These are phyloP conservation scores for Tachystola acroxantha DNA, from an alignment of 2,888 invertebrate species.

Conservation along the genomic window DNA sequence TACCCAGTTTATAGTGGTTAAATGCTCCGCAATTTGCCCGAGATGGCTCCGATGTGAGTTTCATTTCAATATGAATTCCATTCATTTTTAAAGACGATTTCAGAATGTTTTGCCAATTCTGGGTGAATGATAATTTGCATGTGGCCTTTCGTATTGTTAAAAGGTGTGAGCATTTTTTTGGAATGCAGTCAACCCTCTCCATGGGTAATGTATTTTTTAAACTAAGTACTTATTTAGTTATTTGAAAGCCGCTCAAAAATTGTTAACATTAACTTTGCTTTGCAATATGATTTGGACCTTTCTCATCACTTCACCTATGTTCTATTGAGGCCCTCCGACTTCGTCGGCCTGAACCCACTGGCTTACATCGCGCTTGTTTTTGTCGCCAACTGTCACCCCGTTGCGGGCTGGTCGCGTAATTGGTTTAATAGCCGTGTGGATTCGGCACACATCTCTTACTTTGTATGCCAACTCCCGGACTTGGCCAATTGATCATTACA, in stretches of 20 bases:
- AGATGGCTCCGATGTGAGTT: slow-evolving; percentile 3
- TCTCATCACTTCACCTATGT: slow-evolving; percentile 19
- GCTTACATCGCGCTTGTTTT: slow-evolving; percentile 44
- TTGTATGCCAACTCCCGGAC: slow-evolving; percentile 42
- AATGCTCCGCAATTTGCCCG: slow-evolving; percentile 7
- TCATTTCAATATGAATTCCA: too few species aligned
- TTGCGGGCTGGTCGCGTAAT: slow-evolving; percentile 32
- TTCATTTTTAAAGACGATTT: too few species aligned
- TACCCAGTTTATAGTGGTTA: slow-evolving; percentile 4
- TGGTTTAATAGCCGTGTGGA: slow-evolving; percentile 37
- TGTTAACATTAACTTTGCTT: too few species aligned
- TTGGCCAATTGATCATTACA: slow-evolving; percentile 13
- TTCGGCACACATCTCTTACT: slow-evolving; percentile 19
- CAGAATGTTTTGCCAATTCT: too few species aligned
- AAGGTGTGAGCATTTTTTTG: too few species aligned
- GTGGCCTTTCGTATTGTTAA: too few species aligned
- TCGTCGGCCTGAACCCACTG: slow-evolving; percentile 27
- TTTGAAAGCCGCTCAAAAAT: too few species aligned
- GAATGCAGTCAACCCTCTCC: too few species aligned
- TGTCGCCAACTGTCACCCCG: slow-evolving; percentile 16
- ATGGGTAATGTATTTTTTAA: too few species aligned
- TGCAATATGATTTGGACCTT: too few species aligned
- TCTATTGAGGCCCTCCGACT: slow-evolving; percentile 29
- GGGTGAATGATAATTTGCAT: too few species aligned
- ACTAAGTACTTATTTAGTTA: too few species aligned